Conservation (phyloP, 2,113 vertebrate species). For the Ibidorhyncha struthersii region DNA sequence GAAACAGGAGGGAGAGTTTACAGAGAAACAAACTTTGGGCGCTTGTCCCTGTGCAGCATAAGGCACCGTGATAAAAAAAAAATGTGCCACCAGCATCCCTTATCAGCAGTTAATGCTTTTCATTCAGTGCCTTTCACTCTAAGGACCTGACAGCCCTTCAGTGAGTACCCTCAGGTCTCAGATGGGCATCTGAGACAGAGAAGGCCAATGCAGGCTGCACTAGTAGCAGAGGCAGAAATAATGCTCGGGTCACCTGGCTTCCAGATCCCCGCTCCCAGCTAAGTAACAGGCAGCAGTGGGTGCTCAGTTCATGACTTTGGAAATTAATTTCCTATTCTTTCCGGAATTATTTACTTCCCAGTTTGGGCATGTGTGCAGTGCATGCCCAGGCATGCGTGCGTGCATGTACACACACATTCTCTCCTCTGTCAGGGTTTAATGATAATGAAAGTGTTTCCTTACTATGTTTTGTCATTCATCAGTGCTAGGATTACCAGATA, state of each 20-base stretch:
- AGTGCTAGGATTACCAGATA: neutral
- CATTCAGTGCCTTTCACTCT: neutral
- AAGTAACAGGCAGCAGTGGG: neutral
- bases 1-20: constrained; percentile 31
- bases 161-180: neutral
- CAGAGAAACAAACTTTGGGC: constrained; percentile 57
- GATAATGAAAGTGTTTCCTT: neutral
- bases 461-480: neutral
- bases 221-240: neutral
- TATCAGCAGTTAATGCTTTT: neutral
- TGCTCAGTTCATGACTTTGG: neutral
- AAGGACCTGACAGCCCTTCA: neutral
- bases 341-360: neutral
- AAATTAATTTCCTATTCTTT: neutral
- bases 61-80: neutral
- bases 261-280: neutral
- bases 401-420: neutral
- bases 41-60: constrained; percentile 16
- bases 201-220: neutral
- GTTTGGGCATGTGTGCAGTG: neutral
- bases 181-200: neutral
- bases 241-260: neutral
- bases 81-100: neutral
- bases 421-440: neutral
- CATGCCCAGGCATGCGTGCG: rapidly evolving